Evolutionary conservation across 2,797 vertebrate species (phyloP), one percentile per base, ranked within the genome.

Genomic region (Melanotaenia parkinsoni): DNA sequence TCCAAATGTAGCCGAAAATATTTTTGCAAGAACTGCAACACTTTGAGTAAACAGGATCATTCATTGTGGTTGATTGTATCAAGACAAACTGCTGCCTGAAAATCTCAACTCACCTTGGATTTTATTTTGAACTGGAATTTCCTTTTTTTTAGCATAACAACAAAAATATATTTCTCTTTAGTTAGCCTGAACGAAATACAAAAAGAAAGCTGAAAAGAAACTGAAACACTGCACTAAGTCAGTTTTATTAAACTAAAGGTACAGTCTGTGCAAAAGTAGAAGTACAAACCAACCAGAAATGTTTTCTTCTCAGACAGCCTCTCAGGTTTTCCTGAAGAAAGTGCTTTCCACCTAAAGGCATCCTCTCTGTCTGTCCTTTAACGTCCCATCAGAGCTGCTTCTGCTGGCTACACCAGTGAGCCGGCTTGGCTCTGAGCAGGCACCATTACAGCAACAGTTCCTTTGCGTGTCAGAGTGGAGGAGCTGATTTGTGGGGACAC

Each of bases 381-480:
- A 3, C 32, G 28, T 8, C 56, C 11, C 38, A 0, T 6, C 53
- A 14, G 35, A 70, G 58, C 35, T 4, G 65, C 57, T 30, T 43
- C 45, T 26, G 33, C 53, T 0, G 14, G 69, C 95, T 95, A 99
- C 92, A 99, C 97, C 73, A 99, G 93, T 3, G 97, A 99, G 10
- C 97, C 97, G 0, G 95, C 95, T 74, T 97, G 96, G 89, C 93
- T 97, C 82, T 97, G 96, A 3, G 95, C 92, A 0, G 97, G 96
- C 79, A 97, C 95, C 95, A 96, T 96, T 75, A 98, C 92, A 0
- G 96, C 94, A 0, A 98, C 90, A 0, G 93, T 94, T 0, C 96
- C 96, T 79, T 94, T 94, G 37, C 95, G 93, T 2, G 91, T 91
- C 77, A 98, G 88, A 1, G 95, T 91, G 68, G 95, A 93, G 28